A percentile compares a stretch with the other conserved stretches of the same genome.
These are phyloP conservation scores for Psittacus erithacus DNA, from an alignment of 2,113 vertebrate species.

Conservation along the genomic window DNA sequence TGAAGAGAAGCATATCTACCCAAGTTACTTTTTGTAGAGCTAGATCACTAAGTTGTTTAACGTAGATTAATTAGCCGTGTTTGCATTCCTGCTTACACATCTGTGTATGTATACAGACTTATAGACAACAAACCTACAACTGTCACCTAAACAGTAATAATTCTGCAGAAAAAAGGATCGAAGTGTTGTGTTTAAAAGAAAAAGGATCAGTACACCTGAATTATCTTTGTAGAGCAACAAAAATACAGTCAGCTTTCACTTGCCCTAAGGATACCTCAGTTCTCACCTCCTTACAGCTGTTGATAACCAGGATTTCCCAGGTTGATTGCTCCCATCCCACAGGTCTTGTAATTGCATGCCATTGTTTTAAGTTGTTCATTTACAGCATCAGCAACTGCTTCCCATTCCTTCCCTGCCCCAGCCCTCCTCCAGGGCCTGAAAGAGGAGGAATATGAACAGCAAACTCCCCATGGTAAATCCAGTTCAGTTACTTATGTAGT, in stretches of 20 bases:
- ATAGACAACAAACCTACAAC: neutral
- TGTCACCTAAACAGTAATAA: neutral
- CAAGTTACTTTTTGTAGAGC: neutral
- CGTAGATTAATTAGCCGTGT: neutral
- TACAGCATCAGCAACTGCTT: neutral
- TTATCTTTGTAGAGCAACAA: neutral
- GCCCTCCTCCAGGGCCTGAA: neutral
- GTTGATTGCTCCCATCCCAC: neutral
- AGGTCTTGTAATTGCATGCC: neutral
- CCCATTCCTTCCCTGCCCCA: neutral
- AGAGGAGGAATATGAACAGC: neutral
- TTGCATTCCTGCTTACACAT: neutral
- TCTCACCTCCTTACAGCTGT: neutral
- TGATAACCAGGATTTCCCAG: neutral
- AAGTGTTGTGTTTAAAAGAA: neutral
- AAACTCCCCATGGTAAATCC: neutral
- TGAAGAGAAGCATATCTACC: neutral
- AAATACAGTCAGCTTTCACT: neutral
- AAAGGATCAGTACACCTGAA: fast-evolving
- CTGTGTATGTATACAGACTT: neutral
- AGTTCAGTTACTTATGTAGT: neutral
- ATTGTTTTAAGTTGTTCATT: neutral
- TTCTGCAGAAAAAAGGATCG: neutral
- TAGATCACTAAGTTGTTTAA: neutral
- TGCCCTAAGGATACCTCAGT: neutral